Percentiles rank a stretch among this genome's conserved stretches.
Conservation (phyloP, 2,113 vertebrate species). For the Amphilophus citrinellus region DNA sequence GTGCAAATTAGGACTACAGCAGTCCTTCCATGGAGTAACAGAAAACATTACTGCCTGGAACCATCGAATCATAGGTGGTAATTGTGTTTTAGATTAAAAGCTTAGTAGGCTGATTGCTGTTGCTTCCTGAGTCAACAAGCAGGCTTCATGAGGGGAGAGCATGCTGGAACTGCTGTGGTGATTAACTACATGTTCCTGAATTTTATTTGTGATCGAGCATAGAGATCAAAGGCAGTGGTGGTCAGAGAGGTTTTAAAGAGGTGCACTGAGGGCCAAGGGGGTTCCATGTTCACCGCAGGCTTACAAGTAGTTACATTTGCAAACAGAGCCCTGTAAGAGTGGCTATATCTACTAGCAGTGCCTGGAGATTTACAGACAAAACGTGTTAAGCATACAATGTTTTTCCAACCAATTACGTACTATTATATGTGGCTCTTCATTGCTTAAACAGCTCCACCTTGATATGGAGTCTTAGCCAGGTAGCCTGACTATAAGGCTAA, state of each 20-base stretch:
- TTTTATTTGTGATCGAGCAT: constrained; percentile 61
- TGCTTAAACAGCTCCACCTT: not conserved
- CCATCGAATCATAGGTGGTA: constrained; percentile 59
- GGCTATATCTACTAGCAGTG: not conserved
- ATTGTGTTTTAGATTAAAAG: constrained; percentile 75
- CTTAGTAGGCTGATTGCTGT: constrained; percentile 58
- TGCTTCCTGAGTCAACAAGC: constrained; percentile 55
- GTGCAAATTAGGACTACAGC: constrained; percentile 39
- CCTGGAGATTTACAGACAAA: not conserved
- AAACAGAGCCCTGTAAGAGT: not conserved
- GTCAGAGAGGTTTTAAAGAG: constrained; percentile 35
- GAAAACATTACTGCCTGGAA: constrained; percentile 55
- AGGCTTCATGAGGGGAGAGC: constrained; percentile 33
- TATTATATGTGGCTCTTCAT: not conserved
- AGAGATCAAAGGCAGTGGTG: constrained; percentile 50
- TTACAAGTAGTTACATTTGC: not conserved
- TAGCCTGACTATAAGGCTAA: not conserved
- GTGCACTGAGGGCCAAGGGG: constrained; percentile 12
- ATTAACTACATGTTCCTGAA: constrained; percentile 66
- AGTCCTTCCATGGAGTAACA: constrained; percentile 16
- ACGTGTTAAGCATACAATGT: not conserved
- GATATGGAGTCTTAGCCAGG: constrained; percentile 5
- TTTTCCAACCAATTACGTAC: not conserved
- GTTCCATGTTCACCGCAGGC: not conserved
- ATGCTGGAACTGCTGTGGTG: constrained; percentile 11